Evolutionary conservation across 1,140 invertebrate genomes (phyloP), one percentile per base, ranked within the genome.

Genomic region (Aphaenogaster ashmeadi): DNA sequence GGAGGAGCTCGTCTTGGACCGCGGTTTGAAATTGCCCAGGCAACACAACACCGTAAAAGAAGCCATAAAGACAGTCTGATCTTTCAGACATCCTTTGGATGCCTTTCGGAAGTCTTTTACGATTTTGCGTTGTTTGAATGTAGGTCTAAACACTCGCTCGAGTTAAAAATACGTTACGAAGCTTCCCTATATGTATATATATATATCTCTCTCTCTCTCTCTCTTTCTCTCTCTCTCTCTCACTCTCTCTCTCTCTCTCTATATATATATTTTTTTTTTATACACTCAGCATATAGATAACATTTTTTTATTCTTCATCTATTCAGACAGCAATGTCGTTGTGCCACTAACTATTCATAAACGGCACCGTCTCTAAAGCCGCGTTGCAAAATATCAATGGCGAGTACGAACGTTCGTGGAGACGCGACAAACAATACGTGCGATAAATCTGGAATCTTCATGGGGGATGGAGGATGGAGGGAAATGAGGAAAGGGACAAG

Each of bases 151-250:
- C 89, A 93, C 90, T 93, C 90, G 83, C 54, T 92, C 89, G 85
- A 91, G 85, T 93, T 85, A 92, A 93, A 94, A 93, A 92, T 92
- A 92, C 87, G 52, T 92, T 89, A 92, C 87, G 88, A 93, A 93
- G 93, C 93, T 92, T 91, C 83, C 88, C 90, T 93, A 91, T 41
- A 38, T 36, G 0, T 27, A 27, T 27, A 1, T 27, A n/a, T n/a
- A n/a, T n/a, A n/a, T n/a, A n/a, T n/a, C 47, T 36, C 13, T 72
- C 11, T 75, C 33, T 71, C 4, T 67, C n/a, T 62, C 7, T 60
- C n/a, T 56, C 52, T n/a, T 18, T 54, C 11, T 66, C 38, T 41
- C 8, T 66, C 18, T 1, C 6, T 38, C 7, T 66, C 9, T 66
- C 38, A 21, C 9, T 7, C 13, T 27, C 1, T 21, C n/a, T 67